These are phyloP conservation scores for Drosophila teissieri DNA, from an alignment of 1,140 invertebrate genomes.

Conservation along the genomic window DNA sequence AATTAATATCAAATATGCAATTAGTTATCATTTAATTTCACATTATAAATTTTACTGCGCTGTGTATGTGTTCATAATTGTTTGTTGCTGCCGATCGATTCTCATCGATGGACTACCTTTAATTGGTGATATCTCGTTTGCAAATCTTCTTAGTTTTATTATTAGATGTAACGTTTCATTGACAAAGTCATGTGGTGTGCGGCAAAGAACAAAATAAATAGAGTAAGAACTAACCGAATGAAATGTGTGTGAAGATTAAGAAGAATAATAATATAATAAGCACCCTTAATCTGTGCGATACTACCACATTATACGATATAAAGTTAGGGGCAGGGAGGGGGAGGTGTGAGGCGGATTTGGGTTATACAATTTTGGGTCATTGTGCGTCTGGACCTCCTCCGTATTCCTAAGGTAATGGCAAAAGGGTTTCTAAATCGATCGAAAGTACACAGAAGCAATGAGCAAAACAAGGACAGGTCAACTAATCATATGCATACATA, in stretches of 20 bases:
- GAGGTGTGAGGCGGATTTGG: conserved; percentile 8
- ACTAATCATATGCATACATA: conserved; percentile 53
- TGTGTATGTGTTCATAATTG: conserved; percentile 52
- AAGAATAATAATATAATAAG: conserved; percentile 24
- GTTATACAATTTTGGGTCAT: conserved; percentile 22
- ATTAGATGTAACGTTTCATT: conserved; percentile 60
- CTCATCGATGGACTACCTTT: conserved; percentile 14
- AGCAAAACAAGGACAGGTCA: conserved; percentile 44
- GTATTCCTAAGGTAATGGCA: conserved; percentile 53
- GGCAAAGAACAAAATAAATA: conserved; percentile 56
- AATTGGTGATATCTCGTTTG: conserved; percentile 30
- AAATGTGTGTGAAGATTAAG: conserved; percentile 54
- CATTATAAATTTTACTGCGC: conserved; percentile 76
- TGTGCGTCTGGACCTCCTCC: conserved; percentile 58
- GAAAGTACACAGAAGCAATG: conserved; percentile 21
- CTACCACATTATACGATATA: conserved; percentile 16
- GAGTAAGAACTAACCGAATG: conserved; percentile 48
- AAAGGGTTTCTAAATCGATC: conserved; percentile 12
- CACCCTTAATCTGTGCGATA: conserved; percentile 47
- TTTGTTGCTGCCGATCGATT: conserved; percentile 48
- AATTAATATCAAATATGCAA: conserved; percentile 83
- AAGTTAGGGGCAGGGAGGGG: neutral
- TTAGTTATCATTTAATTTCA: conserved; percentile 81
- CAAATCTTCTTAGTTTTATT: conserved; percentile 36
- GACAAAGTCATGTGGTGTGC: conserved; percentile 51